A percentile compares a stretch with the other conserved stretches of the same genome.
These are phyloP conservation scores for Eupeodes luniger DNA, from an alignment of 2,888 invertebrate genomes.

Conservation along the genomic window DNA sequence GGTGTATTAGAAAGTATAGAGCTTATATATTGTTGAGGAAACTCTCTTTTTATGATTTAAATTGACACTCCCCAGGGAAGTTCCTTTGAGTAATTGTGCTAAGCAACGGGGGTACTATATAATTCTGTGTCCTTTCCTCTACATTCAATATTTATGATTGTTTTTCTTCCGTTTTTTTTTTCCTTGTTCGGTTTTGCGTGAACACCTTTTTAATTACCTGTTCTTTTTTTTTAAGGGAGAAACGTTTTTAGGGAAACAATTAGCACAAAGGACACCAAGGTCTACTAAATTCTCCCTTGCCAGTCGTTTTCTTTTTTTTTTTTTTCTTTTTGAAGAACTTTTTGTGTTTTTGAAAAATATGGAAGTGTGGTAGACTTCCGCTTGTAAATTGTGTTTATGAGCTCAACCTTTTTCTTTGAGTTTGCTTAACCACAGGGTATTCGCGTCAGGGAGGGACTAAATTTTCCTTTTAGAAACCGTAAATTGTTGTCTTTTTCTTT, in stretches of 20 bases:
- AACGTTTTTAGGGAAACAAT: not conserved
- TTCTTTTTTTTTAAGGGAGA: too few relatives aligned
- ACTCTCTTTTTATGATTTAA: slow-evolving; percentile 20
- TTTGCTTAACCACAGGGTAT: not conserved
- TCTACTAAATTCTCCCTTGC: not conserved
- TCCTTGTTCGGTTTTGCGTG: not conserved
- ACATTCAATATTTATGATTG: slow-evolving; percentile 28
- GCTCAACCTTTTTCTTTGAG: not conserved
- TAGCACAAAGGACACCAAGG: not conserved
- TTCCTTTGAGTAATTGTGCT: not conserved
- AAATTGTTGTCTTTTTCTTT: too few relatives aligned
- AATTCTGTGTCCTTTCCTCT: not conserved
- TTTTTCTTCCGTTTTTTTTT: not conserved
- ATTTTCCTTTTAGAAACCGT: too few relatives aligned
- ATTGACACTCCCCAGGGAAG: slow-evolving; percentile 25
- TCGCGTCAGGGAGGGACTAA: too few relatives aligned
- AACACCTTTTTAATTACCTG: slow-evolving; percentile 39
- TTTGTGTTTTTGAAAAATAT: not conserved
- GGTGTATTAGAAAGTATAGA: not conserved
- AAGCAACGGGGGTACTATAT: not conserved
- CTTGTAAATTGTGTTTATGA: slow-evolving; percentile 11
- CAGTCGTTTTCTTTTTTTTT: not conserved
- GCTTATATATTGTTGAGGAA: not conserved
- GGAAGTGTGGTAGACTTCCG: not conserved
- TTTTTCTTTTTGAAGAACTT: not conserved